These are phyloP conservation scores for Trissoscelio sp. DNA, from an alignment of 2,888 invertebrate genomes.

Conservation along the genomic window DNA sequence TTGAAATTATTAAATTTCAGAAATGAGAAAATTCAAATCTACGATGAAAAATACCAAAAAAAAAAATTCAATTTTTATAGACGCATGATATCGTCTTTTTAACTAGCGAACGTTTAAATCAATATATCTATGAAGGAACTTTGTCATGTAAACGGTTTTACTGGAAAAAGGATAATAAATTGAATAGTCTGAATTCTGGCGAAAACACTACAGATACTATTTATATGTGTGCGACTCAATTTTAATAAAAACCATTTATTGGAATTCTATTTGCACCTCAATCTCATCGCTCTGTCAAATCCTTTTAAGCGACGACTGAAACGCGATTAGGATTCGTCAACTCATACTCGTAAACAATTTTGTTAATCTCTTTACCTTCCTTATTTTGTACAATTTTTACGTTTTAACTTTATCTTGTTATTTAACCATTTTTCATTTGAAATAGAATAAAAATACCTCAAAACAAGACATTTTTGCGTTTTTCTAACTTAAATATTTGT, in stretches of 20 bases:
- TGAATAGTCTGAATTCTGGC: conserved; percentile 24
- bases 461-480: no score
- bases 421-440: background rate
- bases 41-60: no score
- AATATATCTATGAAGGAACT: conserved; percentile 24
- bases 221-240: conserved; percentile 4
- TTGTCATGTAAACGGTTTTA: conserved; percentile 39
- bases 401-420: background rate
- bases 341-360: conserved; percentile 15
- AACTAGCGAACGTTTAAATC: conserved; percentile 18
- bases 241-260: conserved; percentile 32
- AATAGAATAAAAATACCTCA: no score
- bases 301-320: background rate
- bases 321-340: background rate
- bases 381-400: background rate
- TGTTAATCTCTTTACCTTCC: background rate
- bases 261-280: conserved; percentile 19
- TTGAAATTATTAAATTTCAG: no score
- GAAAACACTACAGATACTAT: conserved; percentile 22
- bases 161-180: conserved; percentile 31
- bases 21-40: no score
- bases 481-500: no score
- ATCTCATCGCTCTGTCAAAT: conserved; percentile 1
- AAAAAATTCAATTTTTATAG: no score
- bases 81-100: no score